phyloP scores from a whole-genome alignment of 1,140 invertebrate genomes.

The Lepidotrigona ventralis region DNA sequence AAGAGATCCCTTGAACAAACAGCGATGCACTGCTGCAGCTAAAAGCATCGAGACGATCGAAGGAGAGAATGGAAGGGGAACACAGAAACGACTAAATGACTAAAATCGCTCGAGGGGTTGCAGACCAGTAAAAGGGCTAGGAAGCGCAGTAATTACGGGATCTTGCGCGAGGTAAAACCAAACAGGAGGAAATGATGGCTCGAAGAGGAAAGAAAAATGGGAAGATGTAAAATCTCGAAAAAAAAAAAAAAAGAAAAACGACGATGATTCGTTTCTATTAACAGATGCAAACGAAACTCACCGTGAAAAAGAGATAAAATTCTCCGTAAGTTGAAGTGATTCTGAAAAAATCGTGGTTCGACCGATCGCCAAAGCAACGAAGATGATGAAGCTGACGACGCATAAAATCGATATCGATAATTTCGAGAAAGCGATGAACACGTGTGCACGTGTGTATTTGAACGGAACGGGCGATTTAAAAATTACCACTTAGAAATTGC shows the following conservation, averaged over 20 bases:
- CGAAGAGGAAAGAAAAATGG: background rate
- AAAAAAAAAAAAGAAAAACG: constrained; percentile 25
- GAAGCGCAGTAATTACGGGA: constrained; percentile 53
- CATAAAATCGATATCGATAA: background rate
- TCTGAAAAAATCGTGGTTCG: background rate
- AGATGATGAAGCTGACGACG: too few species aligned
- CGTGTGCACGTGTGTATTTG: too few species aligned
- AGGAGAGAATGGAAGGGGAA: constrained; percentile 12
- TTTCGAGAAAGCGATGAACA: background rate
- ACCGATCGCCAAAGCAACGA: too few species aligned
- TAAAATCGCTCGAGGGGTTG: constrained; percentile 41
- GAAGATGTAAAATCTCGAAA: background rate
- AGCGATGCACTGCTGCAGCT: background rate
- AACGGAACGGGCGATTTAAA: constrained; percentile 1
- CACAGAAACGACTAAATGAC: constrained; percentile 5
- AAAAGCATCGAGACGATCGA: background rate
- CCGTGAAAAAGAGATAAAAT: too few species aligned
- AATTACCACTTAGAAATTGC: constrained; percentile 28
- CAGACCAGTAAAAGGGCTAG: constrained; percentile 36
- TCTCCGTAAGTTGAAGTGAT: too few species aligned
- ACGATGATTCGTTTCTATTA: background rate
- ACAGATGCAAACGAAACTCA: too few species aligned
- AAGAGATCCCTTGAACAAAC: background rate
- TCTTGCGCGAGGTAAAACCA: constrained; percentile 42
- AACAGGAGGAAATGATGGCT: constrained; percentile 3